Conservation (phyloP, 2,113 vertebrate genomes). For the Chlorodrepanis virens region DNA sequence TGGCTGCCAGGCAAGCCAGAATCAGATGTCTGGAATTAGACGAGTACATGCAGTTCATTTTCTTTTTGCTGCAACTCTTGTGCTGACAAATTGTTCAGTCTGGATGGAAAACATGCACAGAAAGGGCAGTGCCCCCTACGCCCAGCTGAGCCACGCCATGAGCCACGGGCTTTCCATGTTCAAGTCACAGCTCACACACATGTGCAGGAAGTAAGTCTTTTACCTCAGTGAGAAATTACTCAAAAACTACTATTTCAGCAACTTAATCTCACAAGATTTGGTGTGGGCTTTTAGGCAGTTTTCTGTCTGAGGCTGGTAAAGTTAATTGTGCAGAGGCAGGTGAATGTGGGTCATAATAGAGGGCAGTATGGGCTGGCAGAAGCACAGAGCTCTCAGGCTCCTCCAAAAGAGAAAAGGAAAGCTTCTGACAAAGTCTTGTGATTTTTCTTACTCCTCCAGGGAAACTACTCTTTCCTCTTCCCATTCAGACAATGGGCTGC, state of each 20-base stretch:
- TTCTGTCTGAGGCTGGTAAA: neutral
- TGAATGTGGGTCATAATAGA: neutral
- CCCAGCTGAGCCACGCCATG: neutral
- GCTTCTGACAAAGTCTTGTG: neutral
- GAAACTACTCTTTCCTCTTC: constrained; percentile 34
- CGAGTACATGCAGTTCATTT: neutral
- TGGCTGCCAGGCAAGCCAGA: neutral
- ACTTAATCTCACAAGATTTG: neutral
- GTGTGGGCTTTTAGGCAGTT: neutral
- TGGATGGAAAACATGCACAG: neutral
- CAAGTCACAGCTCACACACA: neutral
- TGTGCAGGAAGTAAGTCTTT: neutral
- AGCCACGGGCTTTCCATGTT: neutral
- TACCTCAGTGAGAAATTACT: neutral
- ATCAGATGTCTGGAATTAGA: neutral
- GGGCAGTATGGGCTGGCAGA: neutral
- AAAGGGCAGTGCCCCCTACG: neutral
- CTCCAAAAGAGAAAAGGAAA: neutral
- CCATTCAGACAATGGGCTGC: constrained; percentile 54
- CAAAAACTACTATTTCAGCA: neutral
- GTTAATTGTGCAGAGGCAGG: neutral
- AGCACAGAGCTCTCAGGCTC: fast-evolving
- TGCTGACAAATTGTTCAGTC: neutral
- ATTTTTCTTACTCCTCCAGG: constrained; percentile 17
- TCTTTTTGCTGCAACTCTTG: neutral